These are phyloP conservation scores for Osmerus eperlanus DNA, from an alignment of 2,113 vertebrate species.

Conservation along the genomic window DNA sequence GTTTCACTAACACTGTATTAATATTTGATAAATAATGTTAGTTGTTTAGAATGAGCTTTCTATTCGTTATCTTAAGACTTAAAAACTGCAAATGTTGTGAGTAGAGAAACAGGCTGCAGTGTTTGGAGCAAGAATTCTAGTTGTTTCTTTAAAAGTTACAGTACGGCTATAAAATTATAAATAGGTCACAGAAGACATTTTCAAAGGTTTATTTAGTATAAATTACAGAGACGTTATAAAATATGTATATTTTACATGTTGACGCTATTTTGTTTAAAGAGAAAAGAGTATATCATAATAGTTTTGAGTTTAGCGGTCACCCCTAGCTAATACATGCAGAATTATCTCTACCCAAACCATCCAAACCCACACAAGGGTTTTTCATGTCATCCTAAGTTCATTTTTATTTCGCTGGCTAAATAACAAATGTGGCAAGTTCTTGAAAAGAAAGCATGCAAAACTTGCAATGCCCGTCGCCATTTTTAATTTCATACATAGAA, in stretches of 20 bases:
- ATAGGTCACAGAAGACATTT: conserved; percentile 79
- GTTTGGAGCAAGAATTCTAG: conserved; percentile 79
- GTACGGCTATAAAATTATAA: conserved; percentile 82
- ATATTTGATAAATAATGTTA: conserved; percentile 81
- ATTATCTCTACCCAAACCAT: conserved; percentile 77
- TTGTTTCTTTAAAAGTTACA: conserved; percentile 84
- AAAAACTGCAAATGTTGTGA: conserved; percentile 78
- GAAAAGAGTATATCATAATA: conserved; percentile 85
- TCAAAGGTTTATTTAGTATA: conserved; percentile 89
- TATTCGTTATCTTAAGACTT: conserved; percentile 89
- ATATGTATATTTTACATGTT: conserved; percentile 91
- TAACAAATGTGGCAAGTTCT: conserved; percentile 84
- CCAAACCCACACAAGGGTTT: conserved; percentile 48
- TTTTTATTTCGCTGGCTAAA: conserved; percentile 67
- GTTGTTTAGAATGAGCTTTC: conserved; percentile 85
- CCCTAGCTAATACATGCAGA: conserved; percentile 66
- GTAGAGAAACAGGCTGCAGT: conserved; percentile 83
- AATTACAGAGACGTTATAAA: conserved; percentile 82
- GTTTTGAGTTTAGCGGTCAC: conserved; percentile 90
- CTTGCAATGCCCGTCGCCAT: conserved; percentile 91
- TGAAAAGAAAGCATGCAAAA: conserved; percentile 92
- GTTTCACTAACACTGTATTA: conserved; percentile 80
- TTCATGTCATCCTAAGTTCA: conserved; percentile 65
- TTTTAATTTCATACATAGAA: conserved; percentile 89
- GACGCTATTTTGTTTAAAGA: conserved; percentile 91